phyloP scores from a whole-genome alignment of 53 echinoderm and acorn worm species.

The Actinopyga echinites region DNA sequence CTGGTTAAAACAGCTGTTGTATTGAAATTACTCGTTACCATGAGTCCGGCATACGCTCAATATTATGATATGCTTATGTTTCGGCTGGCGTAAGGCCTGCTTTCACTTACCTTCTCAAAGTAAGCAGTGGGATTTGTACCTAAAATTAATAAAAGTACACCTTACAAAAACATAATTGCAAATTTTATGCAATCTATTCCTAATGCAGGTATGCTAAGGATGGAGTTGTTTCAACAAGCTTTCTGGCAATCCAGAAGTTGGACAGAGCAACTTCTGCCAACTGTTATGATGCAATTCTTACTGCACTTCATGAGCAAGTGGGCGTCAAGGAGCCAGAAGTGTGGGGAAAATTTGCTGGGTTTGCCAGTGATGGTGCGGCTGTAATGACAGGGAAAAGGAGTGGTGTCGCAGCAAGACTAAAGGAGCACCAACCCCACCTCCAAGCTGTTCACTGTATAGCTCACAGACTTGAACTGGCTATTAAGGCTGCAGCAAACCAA shows the following conservation, averaged over 20 bases:
- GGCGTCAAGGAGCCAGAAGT: not conserved
- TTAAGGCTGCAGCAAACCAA: slow-evolving; percentile 4
- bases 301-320: not conserved
- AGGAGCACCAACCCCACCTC: not conserved
- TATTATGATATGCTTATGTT: too few relatives aligned
- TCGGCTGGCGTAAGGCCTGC: too few relatives aligned
- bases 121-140: too few relatives aligned
- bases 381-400: slow-evolving; percentile 71
- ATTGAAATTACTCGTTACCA: too few relatives aligned
- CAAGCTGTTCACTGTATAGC: slow-evolving; percentile 1
- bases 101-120: too few relatives aligned
- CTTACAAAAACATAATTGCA: too few relatives aligned
- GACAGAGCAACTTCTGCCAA: not conserved
- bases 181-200: not conserved
- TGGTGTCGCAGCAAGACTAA: slow-evolving; percentile 29
- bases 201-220: not conserved
- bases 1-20: too few relatives aligned
- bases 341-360: not conserved
- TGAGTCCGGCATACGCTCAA: too few relatives aligned
- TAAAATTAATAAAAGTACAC: too few relatives aligned
- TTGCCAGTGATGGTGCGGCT: slow-evolving; percentile 63
- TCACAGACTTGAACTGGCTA: not conserved
- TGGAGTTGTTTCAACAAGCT: not conserved
- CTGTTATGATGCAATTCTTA: not conserved
- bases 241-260: not conserved